These are phyloP conservation scores for Pipistrellus kuhlii DNA, from an alignment of 2,797 vertebrate species.

Conservation along the genomic window DNA sequence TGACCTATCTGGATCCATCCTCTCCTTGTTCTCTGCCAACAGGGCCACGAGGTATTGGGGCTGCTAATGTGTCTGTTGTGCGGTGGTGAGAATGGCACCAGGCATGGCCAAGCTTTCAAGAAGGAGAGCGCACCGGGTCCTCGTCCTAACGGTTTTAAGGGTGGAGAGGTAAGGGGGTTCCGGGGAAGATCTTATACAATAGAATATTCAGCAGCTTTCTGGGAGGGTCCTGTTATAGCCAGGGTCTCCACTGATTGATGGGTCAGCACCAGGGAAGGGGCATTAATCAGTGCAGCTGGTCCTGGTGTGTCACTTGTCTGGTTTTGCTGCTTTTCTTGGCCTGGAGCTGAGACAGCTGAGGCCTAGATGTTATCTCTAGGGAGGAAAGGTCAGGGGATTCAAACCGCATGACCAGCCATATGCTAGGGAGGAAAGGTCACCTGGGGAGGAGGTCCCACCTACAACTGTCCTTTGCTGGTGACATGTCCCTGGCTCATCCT, in stretches of 20 bases:
- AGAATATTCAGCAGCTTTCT: neutral
- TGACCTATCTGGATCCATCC: neutral
- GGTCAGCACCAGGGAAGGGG: neutral
- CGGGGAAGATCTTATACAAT: neutral
- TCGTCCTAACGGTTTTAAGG: neutral
- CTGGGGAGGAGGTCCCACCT: neutral
- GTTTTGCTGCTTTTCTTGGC: neutral
- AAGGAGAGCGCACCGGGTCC: neutral
- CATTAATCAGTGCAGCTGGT: neutral
- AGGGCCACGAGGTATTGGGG: neutral
- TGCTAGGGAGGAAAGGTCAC: neutral
- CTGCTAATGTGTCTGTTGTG: neutral
- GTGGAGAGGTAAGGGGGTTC: neutral
- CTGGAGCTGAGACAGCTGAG: neutral
- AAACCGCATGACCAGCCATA: neutral
- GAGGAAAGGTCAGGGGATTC: neutral
- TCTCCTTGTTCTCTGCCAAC: neutral
- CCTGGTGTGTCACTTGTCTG: neutral
- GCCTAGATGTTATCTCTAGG: neutral
- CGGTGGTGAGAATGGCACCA: neutral
- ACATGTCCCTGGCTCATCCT: neutral
- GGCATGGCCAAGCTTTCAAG: neutral
- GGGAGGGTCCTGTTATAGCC: neutral
- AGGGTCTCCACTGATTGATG: neutral
- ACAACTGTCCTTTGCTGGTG: neutral